These are phyloP conservation scores for Mesitornis unicolor DNA, from an alignment of 2,113 vertebrate species.

Conservation along the genomic window DNA sequence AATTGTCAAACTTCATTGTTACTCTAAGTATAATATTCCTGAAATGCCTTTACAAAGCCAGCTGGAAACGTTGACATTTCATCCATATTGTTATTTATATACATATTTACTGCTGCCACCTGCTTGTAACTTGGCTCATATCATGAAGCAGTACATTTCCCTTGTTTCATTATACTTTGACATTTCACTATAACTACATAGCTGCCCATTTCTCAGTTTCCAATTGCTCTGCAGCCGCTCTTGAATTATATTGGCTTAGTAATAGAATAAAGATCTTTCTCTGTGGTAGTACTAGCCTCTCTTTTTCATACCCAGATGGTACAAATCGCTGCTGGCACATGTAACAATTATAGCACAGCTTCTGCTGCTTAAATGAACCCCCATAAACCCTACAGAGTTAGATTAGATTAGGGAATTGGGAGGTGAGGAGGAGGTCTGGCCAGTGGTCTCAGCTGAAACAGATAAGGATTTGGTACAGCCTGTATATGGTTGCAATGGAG, in stretches of 20 bases:
- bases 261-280: conserved; percentile 73
- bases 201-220: conserved; percentile 67
- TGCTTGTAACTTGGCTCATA: conserved; percentile 67
- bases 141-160: conserved; percentile 48
- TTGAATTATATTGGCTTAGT: conserved; percentile 68
- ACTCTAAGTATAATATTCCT: conserved; percentile 58
- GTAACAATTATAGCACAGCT: conserved; percentile 72
- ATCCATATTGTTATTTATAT: conserved; percentile 75
- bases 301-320: conserved; percentile 71
- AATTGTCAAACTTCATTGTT: conserved; percentile 42
- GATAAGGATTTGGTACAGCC: conserved; percentile 25
- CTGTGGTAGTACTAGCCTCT: neutral
- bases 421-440: conserved; percentile 69
- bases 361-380: conserved; percentile 76
- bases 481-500: neutral
- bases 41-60: conserved; percentile 65
- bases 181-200: conserved; percentile 69
- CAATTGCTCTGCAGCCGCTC: conserved; percentile 67
- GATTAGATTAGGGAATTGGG: conserved; percentile 85
- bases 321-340: conserved; percentile 69
- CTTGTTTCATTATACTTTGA: conserved; percentile 73
- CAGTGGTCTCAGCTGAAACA: conserved; percentile 61
- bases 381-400: conserved; percentile 70
- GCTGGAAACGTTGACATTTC: conserved; percentile 71
- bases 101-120: conserved; percentile 76